phyloP scores from a whole-genome alignment of 2,113 vertebrate genomes.

The Alethe castanea region DNA sequence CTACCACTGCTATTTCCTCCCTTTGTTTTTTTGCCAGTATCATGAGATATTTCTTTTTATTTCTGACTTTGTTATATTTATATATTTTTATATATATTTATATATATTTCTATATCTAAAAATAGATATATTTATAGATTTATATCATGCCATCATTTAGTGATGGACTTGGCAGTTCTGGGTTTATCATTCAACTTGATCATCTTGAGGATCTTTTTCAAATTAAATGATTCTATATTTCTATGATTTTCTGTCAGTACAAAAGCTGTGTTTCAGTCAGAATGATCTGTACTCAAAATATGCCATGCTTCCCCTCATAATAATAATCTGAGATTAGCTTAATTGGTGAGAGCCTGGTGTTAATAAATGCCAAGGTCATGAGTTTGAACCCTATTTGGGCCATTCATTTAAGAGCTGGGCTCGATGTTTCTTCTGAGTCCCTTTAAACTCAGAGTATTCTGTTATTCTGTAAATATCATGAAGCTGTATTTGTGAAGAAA shows the following conservation, averaged over 20 bases:
- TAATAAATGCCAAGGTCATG: neutral
- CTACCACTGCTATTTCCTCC: neutral
- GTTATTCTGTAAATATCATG: neutral
- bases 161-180: neutral
- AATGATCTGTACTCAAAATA: neutral
- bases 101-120: too few relatives aligned
- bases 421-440: neutral
- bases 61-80: neutral
- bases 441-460: neutral
- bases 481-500: neutral
- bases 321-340: neutral
- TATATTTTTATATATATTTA: too few relatives aligned
- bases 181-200: neutral
- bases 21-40: neutral
- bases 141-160: neutral
- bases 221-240: neutral
- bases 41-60: neutral
- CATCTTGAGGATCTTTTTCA: neutral
- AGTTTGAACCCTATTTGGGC: neutral
- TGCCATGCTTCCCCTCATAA: neutral
- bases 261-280: neutral
- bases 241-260: neutral
- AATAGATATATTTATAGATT: too few relatives aligned
- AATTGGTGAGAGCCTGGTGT: neutral
- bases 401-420: neutral